Evolutionary conservation across 1,140 invertebrate genomes (phyloP), one percentile per base, ranked within the genome.

Genomic region (Hylyphantes graminicola): DNA sequence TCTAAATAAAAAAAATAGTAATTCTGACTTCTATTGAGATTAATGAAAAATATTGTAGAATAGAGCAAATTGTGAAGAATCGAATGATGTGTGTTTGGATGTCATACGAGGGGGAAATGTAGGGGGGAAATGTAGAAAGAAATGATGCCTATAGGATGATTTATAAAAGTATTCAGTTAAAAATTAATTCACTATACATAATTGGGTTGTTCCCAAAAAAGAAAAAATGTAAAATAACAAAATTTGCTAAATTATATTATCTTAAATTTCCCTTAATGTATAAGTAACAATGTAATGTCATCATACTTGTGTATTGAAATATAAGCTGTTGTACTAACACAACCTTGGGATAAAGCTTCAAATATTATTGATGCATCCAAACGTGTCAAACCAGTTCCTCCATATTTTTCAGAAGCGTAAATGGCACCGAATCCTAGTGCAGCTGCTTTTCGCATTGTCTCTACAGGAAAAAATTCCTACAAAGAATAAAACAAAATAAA

Each of bases 321-420:
- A 86, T 92, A 93, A 50, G 93, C 93, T 54, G 93, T 92, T 13
- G 93, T 93, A 11, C 91, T 92, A 55, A 90, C 90, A 89, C 92
- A 93, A 8, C 93, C 93, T 73, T 91, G 89, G 8, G 93, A 89
- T n/a, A 93, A 87, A 54, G 93, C 92, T 89, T 93, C 93, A 89
- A 93, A 93, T 79, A 93, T 92, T 10, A 93, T 85, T 7, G 92
- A 92, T 6, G 92, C 91, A 88, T 93, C 92, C 54, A 92, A 88
- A 10, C 92, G 88, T 17, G 87, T 88, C 21, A 93, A 87, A 15
- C 92, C 92, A 19, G 91, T 91, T 11, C 93, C 93, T 54, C 93
- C 93, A 90, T 87, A 90, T 59, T 92, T 89, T 75, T 92, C 92
- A 35, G 86, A 88, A 73, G 90, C 90, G 87, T 93, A 93, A 63